Evolutionary conservation across 2,113 vertebrate species (phyloP).

Genomic region (Rhinogobius similis): DNA sequence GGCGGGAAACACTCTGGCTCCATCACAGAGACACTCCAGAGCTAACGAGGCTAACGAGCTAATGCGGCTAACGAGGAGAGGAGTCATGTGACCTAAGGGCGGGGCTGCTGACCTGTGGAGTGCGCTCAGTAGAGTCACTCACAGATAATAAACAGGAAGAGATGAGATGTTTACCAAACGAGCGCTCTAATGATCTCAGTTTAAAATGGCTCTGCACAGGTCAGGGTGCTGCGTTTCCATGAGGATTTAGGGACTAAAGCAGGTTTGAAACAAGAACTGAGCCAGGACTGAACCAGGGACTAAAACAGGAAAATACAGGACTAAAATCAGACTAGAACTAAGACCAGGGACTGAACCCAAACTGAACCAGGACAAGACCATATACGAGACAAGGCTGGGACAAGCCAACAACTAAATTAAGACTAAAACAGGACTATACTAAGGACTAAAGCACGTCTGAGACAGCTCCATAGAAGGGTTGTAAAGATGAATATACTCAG

Average conservation of each 20-base stretch:
- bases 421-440: background rate
- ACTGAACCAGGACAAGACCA: too few relatives aligned
- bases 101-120: background rate
- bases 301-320: too few relatives aligned
- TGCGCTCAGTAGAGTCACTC: conserved; percentile 1
- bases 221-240: too few relatives aligned
- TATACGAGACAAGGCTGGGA: too few relatives aligned
- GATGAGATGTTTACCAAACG: background rate
- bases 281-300: background rate
- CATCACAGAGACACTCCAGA: background rate
- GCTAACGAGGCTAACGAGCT: background rate
- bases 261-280: background rate
- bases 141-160: background rate
- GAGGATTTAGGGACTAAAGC: too few relatives aligned
- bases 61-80: background rate
- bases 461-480: too few relatives aligned
- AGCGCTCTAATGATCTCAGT: too few relatives aligned
- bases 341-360: too few relatives aligned
- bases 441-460: background rate
- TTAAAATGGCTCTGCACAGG: too few relatives aligned
- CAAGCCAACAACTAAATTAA: too few relatives aligned
- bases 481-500: too few relatives aligned
- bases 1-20: background rate
- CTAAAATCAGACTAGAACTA: too few relatives aligned
- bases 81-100: background rate